phyloP scores from a whole-genome alignment of 1,140 invertebrate genomes.

The Pseudomyrmex flavicornis region DNA sequence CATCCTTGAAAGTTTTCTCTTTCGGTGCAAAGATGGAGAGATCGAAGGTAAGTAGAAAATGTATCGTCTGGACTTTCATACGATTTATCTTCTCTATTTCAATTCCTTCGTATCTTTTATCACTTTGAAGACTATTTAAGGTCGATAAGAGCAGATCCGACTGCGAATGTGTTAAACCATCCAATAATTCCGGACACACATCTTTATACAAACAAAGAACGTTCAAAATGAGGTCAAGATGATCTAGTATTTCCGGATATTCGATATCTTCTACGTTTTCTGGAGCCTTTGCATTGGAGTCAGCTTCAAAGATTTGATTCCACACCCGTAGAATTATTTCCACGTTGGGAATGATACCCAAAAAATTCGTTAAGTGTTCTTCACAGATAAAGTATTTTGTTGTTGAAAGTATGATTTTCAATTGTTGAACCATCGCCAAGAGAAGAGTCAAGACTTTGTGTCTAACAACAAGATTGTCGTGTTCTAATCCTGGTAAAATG shows the following conservation, averaged over 20 bases:
- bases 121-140: slow-evolving; percentile 71
- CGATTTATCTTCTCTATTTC: slow-evolving; percentile 78
- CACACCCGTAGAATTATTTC: slow-evolving; percentile 84
- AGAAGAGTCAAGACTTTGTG: slow-evolving; percentile 77
- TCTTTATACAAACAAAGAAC: slow-evolving; percentile 86
- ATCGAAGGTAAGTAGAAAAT: slow-evolving; percentile 87
- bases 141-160: slow-evolving; percentile 74
- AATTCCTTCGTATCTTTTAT: slow-evolving; percentile 38
- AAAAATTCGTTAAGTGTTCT: slow-evolving; percentile 30
- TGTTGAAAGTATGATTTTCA: slow-evolving; percentile 65
- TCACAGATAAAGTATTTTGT: slow-evolving; percentile 46
- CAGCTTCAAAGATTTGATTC: slow-evolving; percentile 78
- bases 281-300: slow-evolving; percentile 67
- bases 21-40: slow-evolving; percentile 85
- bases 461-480: slow-evolving; percentile 73
- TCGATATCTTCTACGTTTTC: slow-evolving; percentile 70
- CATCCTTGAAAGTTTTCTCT: slow-evolving; percentile 86
- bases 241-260: slow-evolving; percentile 76
- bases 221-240: slow-evolving; percentile 85
- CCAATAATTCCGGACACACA: slow-evolving; percentile 85
- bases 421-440: slow-evolving; percentile 75
- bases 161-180: slow-evolving; percentile 75
- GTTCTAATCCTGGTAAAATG: slow-evolving; percentile 74
- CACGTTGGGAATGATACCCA: slow-evolving; percentile 85
- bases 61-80: slow-evolving; percentile 89